A percentile compares a stretch with the other conserved stretches of the same genome.
Evolutionary conservation across 2,797 vertebrate species (phyloP).

Genomic region (Fundulus diaphanus): DNA sequence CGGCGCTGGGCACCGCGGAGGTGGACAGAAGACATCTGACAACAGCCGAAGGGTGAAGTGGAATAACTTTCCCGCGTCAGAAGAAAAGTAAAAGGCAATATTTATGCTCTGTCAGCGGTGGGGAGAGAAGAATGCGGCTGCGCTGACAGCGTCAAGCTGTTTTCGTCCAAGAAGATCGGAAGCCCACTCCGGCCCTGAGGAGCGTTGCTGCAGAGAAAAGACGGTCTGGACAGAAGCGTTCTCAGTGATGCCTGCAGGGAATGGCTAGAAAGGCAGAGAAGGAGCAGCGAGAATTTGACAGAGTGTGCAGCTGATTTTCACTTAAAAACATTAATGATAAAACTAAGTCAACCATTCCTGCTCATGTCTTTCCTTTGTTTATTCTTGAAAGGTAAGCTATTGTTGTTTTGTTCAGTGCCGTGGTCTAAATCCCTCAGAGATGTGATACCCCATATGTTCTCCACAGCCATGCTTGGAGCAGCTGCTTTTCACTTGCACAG

Average conservation of each 20-base stretch:
- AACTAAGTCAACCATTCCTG: neutral
- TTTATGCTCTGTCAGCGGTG: constrained; percentile 17
- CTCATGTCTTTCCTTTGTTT: neutral
- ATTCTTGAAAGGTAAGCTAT: neutral
- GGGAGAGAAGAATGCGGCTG: constrained; percentile 1
- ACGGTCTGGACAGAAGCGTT: constrained; percentile 9
- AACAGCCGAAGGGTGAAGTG: constrained; percentile 38
- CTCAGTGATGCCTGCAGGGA: constrained; percentile 17
- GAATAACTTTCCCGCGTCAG: constrained; percentile 32
- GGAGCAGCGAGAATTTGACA: neutral
- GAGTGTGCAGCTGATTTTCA: neutral
- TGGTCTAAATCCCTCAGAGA: neutral
- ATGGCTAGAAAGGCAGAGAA: constrained; percentile 5
- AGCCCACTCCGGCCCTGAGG: constrained; percentile 4
- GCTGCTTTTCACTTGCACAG: neutral
- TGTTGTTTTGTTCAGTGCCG: neutral
- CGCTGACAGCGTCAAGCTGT: constrained; percentile 45
- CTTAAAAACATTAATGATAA: neutral
- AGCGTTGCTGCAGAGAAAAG: constrained; percentile 21
- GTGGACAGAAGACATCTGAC: constrained; percentile 13
- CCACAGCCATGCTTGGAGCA: neutral
- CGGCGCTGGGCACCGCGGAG: constrained; percentile 3
- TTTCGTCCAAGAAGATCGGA: constrained; percentile 17
- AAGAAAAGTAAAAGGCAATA: constrained; percentile 36
- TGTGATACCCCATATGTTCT: neutral